Evolutionary conservation across 2,113 vertebrate genomes (phyloP).

Genomic region (Cercocebus atys): DNA sequence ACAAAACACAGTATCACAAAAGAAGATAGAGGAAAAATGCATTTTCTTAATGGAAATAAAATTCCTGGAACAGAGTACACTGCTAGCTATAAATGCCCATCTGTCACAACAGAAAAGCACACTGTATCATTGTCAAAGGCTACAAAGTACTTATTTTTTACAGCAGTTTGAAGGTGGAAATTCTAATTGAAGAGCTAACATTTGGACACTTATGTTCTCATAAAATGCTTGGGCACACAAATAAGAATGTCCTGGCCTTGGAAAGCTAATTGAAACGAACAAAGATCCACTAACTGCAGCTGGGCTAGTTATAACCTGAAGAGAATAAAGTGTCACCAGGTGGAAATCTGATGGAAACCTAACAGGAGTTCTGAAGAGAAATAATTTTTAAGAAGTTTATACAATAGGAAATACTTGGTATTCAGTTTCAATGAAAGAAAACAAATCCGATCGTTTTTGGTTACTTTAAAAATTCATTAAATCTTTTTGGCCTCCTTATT

Average conservation of each 20-base stretch:
- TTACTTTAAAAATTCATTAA: not conserved
- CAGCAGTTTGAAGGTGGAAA: not conserved
- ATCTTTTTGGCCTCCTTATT: not conserved
- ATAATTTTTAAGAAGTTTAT: constrained; percentile 25
- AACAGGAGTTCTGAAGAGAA: not conserved
- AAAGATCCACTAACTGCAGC: not conserved
- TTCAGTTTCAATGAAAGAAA: not conserved
- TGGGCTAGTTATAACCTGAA: not conserved
- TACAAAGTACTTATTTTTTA: not conserved
- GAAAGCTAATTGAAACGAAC: not conserved
- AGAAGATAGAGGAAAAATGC: not conserved
- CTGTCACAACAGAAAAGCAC: constrained; percentile 5
- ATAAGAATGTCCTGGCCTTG: not conserved
- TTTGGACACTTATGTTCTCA: not conserved
- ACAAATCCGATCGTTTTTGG: not conserved
- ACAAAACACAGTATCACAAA: not conserved
- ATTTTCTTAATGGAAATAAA: constrained; percentile 10
- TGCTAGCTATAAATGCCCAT: not conserved
- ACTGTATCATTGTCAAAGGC: not conserved
- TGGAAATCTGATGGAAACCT: not conserved
- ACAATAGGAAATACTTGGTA: not conserved
- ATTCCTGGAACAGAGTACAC: not conserved
- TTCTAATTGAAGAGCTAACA: constrained; percentile 1
- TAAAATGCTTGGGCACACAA: not conserved
- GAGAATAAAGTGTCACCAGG: not conserved